Evolutionary conservation across 2,888 invertebrate species (phyloP).

Genomic region (Dryomyza anilis): DNA sequence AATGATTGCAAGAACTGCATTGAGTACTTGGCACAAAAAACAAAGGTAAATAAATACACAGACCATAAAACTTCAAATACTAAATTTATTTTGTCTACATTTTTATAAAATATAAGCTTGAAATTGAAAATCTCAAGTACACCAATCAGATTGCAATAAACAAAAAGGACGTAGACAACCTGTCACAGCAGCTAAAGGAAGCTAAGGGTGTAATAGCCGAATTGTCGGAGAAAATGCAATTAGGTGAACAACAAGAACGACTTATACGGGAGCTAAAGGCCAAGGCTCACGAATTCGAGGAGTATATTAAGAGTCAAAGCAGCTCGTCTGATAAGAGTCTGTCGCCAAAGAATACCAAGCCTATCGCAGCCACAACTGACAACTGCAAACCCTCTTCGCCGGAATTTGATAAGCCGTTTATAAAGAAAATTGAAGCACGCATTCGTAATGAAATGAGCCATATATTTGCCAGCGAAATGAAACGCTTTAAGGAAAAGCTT

Average conservation of each 20-base stretch:
- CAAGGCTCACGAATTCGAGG: slow-evolving; percentile 70
- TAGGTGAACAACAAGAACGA: slow-evolving; percentile 66
- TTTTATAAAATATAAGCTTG: slow-evolving; percentile 43
- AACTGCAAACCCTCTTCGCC: slow-evolving; percentile 57
- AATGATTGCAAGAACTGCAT: slow-evolving; percentile 54
- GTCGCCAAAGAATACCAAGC: slow-evolving; percentile 34
- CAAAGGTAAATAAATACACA: slow-evolving; percentile 55
- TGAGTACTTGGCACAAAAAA: slow-evolving; percentile 49
- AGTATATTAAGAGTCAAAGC: slow-evolving; percentile 67
- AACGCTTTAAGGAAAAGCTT: slow-evolving; percentile 61
- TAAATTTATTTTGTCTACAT: background rate
- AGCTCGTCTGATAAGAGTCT: slow-evolving; percentile 46
- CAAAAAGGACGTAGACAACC: slow-evolving; percentile 48
- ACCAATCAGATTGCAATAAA: slow-evolving; percentile 48
- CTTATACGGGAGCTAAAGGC: slow-evolving; percentile 67
- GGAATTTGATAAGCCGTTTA: slow-evolving; percentile 53
- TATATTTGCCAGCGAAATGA: slow-evolving; percentile 68
- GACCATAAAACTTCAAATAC: too few relatives aligned
- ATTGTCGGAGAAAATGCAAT: slow-evolving; percentile 54
- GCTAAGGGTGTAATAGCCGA: slow-evolving; percentile 50
- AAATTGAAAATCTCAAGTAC: slow-evolving; percentile 55
- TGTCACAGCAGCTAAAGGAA: slow-evolving; percentile 53
- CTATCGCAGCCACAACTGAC: slow-evolving; percentile 17
- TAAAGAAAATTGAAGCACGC: slow-evolving; percentile 57
- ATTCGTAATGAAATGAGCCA: slow-evolving; percentile 73